These are phyloP conservation scores for Gymnothorax javanicus DNA, from an alignment of 2,797 vertebrate species.

Conservation along the genomic window DNA sequence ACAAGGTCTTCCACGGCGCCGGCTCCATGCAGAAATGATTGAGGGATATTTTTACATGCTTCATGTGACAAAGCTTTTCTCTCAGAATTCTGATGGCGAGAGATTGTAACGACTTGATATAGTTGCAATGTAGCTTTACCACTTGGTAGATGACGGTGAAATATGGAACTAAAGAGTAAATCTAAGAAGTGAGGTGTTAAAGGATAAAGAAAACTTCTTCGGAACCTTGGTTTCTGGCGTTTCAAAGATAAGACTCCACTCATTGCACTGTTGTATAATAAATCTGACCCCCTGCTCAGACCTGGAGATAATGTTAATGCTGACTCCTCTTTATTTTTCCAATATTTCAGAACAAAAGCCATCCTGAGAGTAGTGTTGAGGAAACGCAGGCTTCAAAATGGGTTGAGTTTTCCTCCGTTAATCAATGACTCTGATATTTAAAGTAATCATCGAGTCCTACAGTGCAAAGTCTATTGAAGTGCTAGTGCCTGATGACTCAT, in stretches of 20 bases:
- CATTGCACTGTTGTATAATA: background rate
- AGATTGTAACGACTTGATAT: background rate
- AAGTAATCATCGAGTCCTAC: background rate
- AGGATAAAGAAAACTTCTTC: background rate
- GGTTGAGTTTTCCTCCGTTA: background rate
- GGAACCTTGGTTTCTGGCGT: background rate
- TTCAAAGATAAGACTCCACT: background rate
- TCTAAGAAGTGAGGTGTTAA: background rate
- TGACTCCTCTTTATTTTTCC: constrained; percentile 10
- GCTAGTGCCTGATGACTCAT: background rate
- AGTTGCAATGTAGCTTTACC: background rate
- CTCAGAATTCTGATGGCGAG: background rate
- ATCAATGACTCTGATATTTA: background rate
- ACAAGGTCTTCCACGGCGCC: too few relatives aligned
- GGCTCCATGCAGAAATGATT: too few relatives aligned
- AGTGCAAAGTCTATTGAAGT: background rate
- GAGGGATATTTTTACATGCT: too few relatives aligned
- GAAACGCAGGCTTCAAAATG: background rate
- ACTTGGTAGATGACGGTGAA: background rate
- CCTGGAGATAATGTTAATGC: constrained; percentile 7
- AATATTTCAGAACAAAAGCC: background rate
- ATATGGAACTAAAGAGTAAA: background rate
- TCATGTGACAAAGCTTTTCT: background rate
- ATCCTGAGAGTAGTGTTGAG: background rate
- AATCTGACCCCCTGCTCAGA: background rate